Conservation (phyloP, 2,888 invertebrate genomes). For the Phaonia tiefii region DNA sequence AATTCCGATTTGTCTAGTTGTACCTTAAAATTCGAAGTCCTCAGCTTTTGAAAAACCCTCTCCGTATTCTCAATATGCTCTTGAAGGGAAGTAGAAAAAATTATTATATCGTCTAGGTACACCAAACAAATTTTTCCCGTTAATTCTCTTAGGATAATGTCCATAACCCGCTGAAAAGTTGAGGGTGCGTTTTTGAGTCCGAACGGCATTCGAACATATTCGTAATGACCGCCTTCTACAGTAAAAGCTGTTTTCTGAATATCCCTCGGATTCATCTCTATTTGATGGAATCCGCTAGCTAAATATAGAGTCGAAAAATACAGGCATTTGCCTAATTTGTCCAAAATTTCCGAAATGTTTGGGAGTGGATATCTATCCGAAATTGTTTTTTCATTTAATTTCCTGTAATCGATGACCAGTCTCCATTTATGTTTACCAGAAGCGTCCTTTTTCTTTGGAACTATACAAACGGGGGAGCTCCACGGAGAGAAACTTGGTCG, state of each 20-base stretch:
- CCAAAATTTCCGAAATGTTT: constrained; percentile 16
- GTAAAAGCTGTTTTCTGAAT: constrained; percentile 31
- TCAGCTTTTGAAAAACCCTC: neutral
- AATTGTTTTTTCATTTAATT: constrained; percentile 22
- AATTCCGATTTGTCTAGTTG: neutral
- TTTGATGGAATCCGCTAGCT: constrained; percentile 46
- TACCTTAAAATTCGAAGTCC: neutral
- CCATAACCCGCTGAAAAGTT: constrained; percentile 34
- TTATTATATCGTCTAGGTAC: constrained; percentile 32
- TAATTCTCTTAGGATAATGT: neutral
- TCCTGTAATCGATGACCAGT: neutral
- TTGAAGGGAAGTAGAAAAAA: constrained; percentile 31
- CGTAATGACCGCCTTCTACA: constrained; percentile 25
- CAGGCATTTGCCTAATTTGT: constrained; percentile 9
- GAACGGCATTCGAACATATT: constrained; percentile 18
- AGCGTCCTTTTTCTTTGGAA: constrained; percentile 49
- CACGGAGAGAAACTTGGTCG: constrained; percentile 51
- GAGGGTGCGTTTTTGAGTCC: constrained; percentile 9
- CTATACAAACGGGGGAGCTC: constrained; percentile 34
- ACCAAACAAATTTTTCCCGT: constrained; percentile 1
- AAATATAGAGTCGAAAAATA: constrained; percentile 38
- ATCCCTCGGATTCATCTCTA: constrained; percentile 19
- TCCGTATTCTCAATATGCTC: neutral
- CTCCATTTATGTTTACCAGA: too few relatives aligned
- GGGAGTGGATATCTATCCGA: constrained; percentile 36